These are phyloP conservation scores for Xanthorhoe spadicearia DNA, from an alignment of 2,888 invertebrate species.

Conservation along the genomic window DNA sequence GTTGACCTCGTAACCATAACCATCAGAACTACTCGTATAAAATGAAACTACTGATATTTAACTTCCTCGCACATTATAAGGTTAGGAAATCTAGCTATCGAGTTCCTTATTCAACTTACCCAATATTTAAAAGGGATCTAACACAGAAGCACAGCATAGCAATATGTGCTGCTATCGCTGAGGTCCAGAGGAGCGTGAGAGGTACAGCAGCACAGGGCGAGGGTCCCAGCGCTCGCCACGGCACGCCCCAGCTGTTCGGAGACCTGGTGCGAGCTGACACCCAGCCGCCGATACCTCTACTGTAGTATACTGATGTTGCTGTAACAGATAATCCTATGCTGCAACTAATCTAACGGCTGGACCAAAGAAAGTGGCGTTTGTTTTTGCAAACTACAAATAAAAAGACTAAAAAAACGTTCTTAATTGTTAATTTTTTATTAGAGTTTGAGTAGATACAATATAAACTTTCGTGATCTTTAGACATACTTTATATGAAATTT, in stretches of 20 bases:
- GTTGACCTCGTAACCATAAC: too few relatives aligned
- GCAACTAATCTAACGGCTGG: too few relatives aligned
- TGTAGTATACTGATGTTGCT: slow-evolving; percentile 80
- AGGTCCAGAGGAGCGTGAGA: slow-evolving; percentile 69
- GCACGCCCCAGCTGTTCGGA: slow-evolving; percentile 67
- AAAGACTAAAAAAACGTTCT: too few relatives aligned
- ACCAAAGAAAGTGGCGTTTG: too few relatives aligned
- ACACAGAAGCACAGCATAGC: slow-evolving; percentile 75
- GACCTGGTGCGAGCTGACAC: slow-evolving; percentile 67
- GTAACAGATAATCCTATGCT: slow-evolving; percentile 27
- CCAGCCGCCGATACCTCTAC: slow-evolving; percentile 80
- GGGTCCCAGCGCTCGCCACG: slow-evolving; percentile 77
- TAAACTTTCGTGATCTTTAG: too few relatives aligned
- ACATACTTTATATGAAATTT: too few relatives aligned
- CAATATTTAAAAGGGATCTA: slow-evolving; percentile 73
- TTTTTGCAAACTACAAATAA: too few relatives aligned
- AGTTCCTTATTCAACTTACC: slow-evolving; percentile 49
- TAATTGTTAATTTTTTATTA: too few relatives aligned
- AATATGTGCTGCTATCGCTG: slow-evolving; percentile 67
- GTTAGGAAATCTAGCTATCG: background rate
- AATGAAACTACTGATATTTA: too few relatives aligned
- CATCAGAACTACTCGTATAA: too few relatives aligned
- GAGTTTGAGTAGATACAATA: too few relatives aligned
- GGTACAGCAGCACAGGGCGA: slow-evolving; percentile 77
- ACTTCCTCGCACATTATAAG: too few relatives aligned